Evolutionary conservation across 2,113 vertebrate species (phyloP).

Genomic region (Phyllopteryx taeniolatus): DNA sequence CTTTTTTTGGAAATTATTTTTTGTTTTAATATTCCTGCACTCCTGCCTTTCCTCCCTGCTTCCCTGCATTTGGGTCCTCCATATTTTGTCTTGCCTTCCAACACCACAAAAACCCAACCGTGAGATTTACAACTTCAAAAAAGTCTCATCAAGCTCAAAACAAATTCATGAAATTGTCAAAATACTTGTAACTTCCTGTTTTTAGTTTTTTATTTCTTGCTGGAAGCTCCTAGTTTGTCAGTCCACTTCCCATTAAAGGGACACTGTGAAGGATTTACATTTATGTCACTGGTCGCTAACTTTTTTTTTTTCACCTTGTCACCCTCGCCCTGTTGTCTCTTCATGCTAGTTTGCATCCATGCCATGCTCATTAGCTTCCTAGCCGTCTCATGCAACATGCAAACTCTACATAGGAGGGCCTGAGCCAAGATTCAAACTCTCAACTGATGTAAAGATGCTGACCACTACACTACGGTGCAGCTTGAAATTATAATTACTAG

Average conservation of each 20-base stretch:
- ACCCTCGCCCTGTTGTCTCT: neutral
- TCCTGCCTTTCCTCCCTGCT: too few relatives aligned
- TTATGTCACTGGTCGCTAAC: neutral
- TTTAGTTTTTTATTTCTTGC: neutral
- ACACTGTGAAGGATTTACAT: neutral
- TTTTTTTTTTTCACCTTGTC: neutral
- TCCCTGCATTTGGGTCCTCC: too few relatives aligned
- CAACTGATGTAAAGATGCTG: neutral
- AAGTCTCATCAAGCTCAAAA: neutral
- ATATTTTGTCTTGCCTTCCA: too few relatives aligned
- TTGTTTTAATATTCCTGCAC: too few relatives aligned
- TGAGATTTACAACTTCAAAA: neutral
- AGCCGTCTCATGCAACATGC: neutral
- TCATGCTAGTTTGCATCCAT: neutral
- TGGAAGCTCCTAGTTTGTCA: neutral
- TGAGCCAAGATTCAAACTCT: neutral
- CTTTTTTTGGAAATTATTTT: too few relatives aligned
- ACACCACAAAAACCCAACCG: too few relatives aligned
- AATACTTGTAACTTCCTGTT: neutral
- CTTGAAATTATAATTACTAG: neutral
- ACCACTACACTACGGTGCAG: neutral
- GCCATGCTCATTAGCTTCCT: neutral
- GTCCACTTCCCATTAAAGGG: neutral
- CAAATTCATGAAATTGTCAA: neutral
- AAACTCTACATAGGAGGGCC: neutral